Base-by-base conservation (phyloP, 2,888 invertebrate species). In the Platypus cylindrus region DNA sequence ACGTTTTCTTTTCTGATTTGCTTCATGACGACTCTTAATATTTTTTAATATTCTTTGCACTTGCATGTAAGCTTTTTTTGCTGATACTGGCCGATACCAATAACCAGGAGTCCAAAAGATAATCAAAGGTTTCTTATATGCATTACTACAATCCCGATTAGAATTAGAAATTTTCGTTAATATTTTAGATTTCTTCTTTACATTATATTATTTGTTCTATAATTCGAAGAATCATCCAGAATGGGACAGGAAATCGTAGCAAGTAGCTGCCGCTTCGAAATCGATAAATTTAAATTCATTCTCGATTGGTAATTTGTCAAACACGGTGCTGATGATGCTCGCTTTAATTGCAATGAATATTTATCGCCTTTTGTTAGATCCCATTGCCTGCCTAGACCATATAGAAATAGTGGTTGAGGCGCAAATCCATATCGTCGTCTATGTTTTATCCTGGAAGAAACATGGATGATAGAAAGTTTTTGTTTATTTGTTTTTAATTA, bases 71-170 rank as follows among this genome's bases (percentile, higher is more conserved):
- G 62, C 60, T 17, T 58, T 55, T 7, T 51, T 52, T 0, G 65
- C 62, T 3, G 65, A 59, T 39, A 62, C 55, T 0, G 70, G 70
- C 27, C 67, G 49, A 46, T 69, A 70, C 66, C 65, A 69, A 45
- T 67, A 69, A 20, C 67, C 65, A 1, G 68, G 65, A 0, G 70
- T 70, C 70, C 70, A 71, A 45, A 70, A 71, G 3, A 67, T 52
- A 12, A 67, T 51, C 1, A 64, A 55, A 0, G 61, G 60, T 15
- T 55, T 52, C 42, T 52, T 54, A 3, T 53, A 50, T 13, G 45
- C 35, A 28, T 44, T 45, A 32, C 48, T 48, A 42, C 16, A 43
- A 41, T 11, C n/a, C n/a, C n/a, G n/a, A n/a, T n/a, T 5, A 8
- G 15, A 27, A 14, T 27, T 20, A 7, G 20, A 20, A 20, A 7